Conservation (phyloP, 2,797 vertebrate species). For the Champsocephalus gunnari region DNA sequence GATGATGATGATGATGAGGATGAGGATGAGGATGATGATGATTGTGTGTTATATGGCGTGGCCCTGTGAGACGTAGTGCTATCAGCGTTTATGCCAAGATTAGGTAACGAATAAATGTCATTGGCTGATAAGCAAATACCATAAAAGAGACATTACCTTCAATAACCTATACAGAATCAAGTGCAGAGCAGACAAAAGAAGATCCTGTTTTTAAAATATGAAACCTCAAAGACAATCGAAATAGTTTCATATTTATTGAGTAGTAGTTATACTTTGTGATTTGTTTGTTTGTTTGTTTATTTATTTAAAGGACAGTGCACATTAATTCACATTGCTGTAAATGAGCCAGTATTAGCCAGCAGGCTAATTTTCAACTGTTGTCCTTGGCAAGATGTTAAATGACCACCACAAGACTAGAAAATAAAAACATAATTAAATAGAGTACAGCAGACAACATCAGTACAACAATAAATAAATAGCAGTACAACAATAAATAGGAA, state of each 20-base stretch:
- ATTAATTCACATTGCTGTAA: too few relatives aligned
- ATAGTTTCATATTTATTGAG: too few relatives aligned
- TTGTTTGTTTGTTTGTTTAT: too few relatives aligned
- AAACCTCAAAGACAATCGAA: not conserved
- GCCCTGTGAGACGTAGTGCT: not conserved
- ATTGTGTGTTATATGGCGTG: not conserved
- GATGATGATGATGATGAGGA: not conserved
- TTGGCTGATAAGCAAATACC: constrained; percentile 27
- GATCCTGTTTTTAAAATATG: not conserved
- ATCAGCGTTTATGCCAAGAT: constrained; percentile 49
- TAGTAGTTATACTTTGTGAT: not conserved
- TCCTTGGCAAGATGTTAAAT: too few relatives aligned
- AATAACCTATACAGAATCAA: constrained; percentile 34
- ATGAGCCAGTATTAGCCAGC: too few relatives aligned
- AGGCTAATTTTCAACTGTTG: too few relatives aligned
- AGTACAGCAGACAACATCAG: too few relatives aligned
- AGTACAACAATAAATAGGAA: too few relatives aligned
- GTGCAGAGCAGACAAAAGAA: not conserved
- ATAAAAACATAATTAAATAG: too few relatives aligned
- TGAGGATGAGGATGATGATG: not conserved
- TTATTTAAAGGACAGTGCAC: too few relatives aligned
- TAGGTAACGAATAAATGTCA: not conserved
- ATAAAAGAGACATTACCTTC: constrained; percentile 23
- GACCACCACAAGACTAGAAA: too few relatives aligned
- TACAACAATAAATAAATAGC: too few relatives aligned